Evolutionary conservation across 2,888 invertebrate species (phyloP).

Genomic region (Cacoxenus indagator): DNA sequence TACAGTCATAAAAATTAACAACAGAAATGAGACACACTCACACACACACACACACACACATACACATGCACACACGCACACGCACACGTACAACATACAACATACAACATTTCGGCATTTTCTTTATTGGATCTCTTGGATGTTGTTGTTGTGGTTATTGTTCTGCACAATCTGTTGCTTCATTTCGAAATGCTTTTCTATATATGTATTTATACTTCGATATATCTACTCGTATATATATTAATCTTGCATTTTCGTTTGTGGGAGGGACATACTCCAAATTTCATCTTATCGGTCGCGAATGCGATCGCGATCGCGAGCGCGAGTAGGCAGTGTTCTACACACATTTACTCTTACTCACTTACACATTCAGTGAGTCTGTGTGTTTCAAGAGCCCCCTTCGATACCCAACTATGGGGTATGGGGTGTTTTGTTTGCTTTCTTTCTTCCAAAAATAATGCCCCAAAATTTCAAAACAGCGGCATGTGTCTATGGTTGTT

Average conservation of each 20-base stretch:
- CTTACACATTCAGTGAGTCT: not conserved
- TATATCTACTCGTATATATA: constrained; percentile 17
- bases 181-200: not conserved
- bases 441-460: not conserved
- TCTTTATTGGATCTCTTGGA: not conserved
- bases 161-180: not conserved
- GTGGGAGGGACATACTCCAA: constrained; percentile 23
- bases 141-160: constrained; percentile 18
- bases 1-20: constrained; percentile 44
- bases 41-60: constrained; percentile 23
- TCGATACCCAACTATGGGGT: too few species aligned
- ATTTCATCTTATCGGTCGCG: not conserved
- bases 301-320: not conserved
- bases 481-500: not conserved
- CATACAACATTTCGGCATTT: not conserved
- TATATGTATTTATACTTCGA: too few species aligned
- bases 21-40: constrained; percentile 22
- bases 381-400: not conserved
- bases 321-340: constrained; percentile 18
- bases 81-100: constrained; percentile 50
- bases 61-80: not conserved
- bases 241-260: not conserved
- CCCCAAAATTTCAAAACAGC: constrained; percentile 1
- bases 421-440: constrained; percentile 7
- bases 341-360: not conserved